phyloP scores from a whole-genome alignment of 2,113 vertebrate species.

The Himantopus leucocephalus region DNA sequence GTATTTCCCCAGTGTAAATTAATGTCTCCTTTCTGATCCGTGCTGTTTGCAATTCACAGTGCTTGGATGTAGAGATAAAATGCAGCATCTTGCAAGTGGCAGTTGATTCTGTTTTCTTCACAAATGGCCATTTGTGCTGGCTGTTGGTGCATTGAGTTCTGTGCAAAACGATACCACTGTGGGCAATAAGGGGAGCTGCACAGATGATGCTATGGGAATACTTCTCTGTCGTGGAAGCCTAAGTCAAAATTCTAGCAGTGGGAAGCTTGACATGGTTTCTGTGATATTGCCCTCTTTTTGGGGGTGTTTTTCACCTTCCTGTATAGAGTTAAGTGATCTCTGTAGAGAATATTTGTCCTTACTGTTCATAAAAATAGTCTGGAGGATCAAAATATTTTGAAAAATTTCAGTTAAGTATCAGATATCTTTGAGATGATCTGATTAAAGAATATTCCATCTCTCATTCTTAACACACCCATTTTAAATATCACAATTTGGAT shows the following conservation, averaged over 20 bases:
- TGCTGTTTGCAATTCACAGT: background rate
- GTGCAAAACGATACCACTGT: background rate
- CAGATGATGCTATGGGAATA: background rate
- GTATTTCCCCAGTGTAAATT: background rate
- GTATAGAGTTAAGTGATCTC: background rate
- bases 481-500: background rate
- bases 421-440: slow-evolving; percentile 16
- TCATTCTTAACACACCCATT: slow-evolving; percentile 24
- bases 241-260: background rate
- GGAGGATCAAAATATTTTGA: slow-evolving; percentile 57
- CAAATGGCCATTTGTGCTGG: background rate
- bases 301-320: background rate
- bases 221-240: background rate
- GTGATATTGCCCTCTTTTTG: background rate
- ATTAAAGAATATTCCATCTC: background rate
- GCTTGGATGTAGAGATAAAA: background rate
- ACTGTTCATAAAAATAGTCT: slow-evolving; percentile 37
- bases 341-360: slow-evolving; percentile 33
- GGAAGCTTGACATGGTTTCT: background rate
- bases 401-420: background rate
- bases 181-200: background rate
- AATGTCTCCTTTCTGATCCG: background rate
- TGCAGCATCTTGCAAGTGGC: background rate
- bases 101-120: background rate
- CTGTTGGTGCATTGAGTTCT: background rate